Base-by-base conservation (phyloP, 1,140 invertebrate genomes). In the Lordiphosa collinella region DNA sequence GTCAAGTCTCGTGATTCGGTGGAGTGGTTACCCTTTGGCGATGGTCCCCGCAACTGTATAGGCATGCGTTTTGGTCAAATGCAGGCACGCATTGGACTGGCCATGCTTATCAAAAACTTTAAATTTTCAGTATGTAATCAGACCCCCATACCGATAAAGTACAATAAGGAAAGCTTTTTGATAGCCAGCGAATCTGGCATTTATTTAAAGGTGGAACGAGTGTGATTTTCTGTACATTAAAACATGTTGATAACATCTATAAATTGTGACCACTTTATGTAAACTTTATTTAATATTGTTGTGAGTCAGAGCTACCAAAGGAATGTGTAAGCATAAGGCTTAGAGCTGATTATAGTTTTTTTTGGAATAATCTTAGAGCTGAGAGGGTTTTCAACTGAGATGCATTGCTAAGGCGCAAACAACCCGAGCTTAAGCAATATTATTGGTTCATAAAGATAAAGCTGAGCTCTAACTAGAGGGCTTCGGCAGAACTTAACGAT, bases 31-130 rank as follows among this genome's bases (percentile, higher is more conserved):
- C 92, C 93, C 0, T 94, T 93, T 61, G 93, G 93, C 3, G 88
- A 89, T 11, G 88, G 88, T 9, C 88, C 88, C 3, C 64, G 88
- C 1, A 89, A 87, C 54, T 89, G 89, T 49, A 71, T 86, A 50
- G 94, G 93, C 11, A 89, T 92, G 88, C 88, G 93, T 34, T 93
- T 94, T 67, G 93, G 92, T 3, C 85, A 91, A 49, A 89, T 93
- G 82, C 91, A 93, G 73, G 89, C 91, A 0, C 93, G 93, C 79
- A 75, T 93, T 37, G 91, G 92, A 32, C 31, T 92, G 11, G 84
- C 89, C 2, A 62, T 85, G 4, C 55, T 91, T 8, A 48, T 92
- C 7, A 64, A 64, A 32, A 63, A 87, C 12, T 89, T 80, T 3
- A 86, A 79, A 34, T 87, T 90, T 22, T 66, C 69, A 0, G 71